Conservation (phyloP, 2,888 invertebrate genomes). For the Caenorhabditis sp. region DNA sequence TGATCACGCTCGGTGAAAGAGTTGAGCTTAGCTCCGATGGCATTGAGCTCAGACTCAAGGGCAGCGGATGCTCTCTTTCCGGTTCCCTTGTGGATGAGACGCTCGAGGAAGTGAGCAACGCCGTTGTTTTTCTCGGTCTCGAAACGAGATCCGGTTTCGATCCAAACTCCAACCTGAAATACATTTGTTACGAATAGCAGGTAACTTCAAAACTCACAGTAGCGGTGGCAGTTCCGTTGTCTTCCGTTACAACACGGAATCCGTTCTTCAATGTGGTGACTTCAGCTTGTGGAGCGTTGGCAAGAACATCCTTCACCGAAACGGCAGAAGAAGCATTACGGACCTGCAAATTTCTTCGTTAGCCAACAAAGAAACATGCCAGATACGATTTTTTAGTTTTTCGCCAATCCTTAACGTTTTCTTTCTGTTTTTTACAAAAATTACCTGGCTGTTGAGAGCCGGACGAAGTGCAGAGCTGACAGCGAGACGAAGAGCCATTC, state of each 20-base stretch:
- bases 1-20: slow-evolving; percentile 80
- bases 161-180: slow-evolving; percentile 89
- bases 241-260: slow-evolving; percentile 95
- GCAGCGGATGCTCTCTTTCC: slow-evolving; percentile 77
- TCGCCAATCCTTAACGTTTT: background rate
- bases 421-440: background rate
- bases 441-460: slow-evolving; percentile 67
- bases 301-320: slow-evolving; percentile 73
- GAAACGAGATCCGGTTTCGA: slow-evolving; percentile 98
- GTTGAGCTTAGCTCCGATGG: slow-evolving; percentile 80
- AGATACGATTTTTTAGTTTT: background rate
- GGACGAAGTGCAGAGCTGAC: slow-evolving; percentile 69
- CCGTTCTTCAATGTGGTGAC: slow-evolving; percentile 88
- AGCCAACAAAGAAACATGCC: background rate
- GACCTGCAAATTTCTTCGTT: slow-evolving; percentile 52
- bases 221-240: slow-evolving; percentile 95
- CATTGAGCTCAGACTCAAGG: slow-evolving; percentile 79
- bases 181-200: slow-evolving; percentile 9
- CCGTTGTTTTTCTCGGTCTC: slow-evolving; percentile 96
- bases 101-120: slow-evolving; percentile 98
- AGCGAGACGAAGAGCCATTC: slow-evolving; percentile 71
- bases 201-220: slow-evolving; percentile 88
- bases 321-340: slow-evolving; percentile 72
- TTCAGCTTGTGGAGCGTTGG: slow-evolving; percentile 71
- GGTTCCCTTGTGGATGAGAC: slow-evolving; percentile 93